Conservation (phyloP, 2,888 invertebrate genomes). For the Cantharis rufa region DNA sequence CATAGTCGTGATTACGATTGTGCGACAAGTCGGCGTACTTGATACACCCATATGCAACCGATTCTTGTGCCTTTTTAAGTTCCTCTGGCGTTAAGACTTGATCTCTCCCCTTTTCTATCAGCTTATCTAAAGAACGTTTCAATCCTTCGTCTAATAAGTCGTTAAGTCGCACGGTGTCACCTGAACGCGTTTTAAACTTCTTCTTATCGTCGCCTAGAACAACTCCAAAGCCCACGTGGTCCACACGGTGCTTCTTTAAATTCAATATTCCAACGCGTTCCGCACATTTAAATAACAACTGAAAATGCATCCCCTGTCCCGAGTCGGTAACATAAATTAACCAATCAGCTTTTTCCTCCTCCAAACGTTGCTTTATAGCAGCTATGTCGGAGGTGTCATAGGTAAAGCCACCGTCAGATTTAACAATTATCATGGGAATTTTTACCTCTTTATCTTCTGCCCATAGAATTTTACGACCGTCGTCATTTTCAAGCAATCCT, state of each 20-base stretch:
- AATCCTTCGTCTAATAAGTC: slow-evolving; percentile 92
- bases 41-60: slow-evolving; percentile 97
- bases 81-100: slow-evolving; percentile 81
- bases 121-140: slow-evolving; percentile 77
- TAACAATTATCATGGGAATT: slow-evolving; percentile 91
- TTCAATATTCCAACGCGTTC: slow-evolving; percentile 72
- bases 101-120: slow-evolving; percentile 85
- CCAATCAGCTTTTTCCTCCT: slow-evolving; percentile 87
- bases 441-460: slow-evolving; percentile 65
- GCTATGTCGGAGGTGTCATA: slow-evolving; percentile 99
- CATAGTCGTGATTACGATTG: slow-evolving; percentile 90
- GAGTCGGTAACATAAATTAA: slow-evolving; percentile 92
- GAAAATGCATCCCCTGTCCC: slow-evolving; percentile 83
- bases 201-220: slow-evolving; percentile 98
- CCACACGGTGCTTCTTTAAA: slow-evolving; percentile 68
- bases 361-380: slow-evolving; percentile 79
- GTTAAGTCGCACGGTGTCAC: slow-evolving; percentile 83
- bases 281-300: slow-evolving; percentile 78
- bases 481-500: slow-evolving; percentile 76
- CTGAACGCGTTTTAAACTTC: slow-evolving; percentile 98
- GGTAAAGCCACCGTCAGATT: slow-evolving; percentile 96
- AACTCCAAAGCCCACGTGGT: slow-evolving; percentile 95
- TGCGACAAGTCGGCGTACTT: slow-evolving; percentile 97
- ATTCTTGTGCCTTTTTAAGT: slow-evolving; percentile 80
- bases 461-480: slow-evolving; percentile 86